A percentile compares a stretch with the other conserved stretches of the same genome.
These are phyloP conservation scores for Zenarchopterus dispar DNA, from an alignment of 2,797 vertebrate species.

Conservation along the genomic window DNA sequence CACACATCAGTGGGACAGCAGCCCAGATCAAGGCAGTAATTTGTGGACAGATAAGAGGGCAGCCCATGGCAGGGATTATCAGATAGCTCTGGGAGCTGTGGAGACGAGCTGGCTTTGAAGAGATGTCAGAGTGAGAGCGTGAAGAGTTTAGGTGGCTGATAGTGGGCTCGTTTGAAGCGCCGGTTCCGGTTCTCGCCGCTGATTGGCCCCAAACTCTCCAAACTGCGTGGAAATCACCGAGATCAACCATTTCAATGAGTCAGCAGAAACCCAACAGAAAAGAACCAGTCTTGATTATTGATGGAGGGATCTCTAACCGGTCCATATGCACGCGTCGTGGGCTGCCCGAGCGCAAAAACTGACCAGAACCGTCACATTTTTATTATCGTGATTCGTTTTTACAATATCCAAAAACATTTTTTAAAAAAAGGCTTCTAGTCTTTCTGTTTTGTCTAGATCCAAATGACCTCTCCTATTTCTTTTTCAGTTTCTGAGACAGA, in stretches of 20 bases:
- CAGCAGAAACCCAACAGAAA: neutral
- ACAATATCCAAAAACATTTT: no score
- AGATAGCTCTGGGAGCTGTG: conserved; percentile 27
- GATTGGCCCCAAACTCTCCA: conserved; percentile 30
- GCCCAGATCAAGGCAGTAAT: conserved; percentile 1
- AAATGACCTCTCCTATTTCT: no score
- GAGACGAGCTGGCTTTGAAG: conserved; percentile 23
- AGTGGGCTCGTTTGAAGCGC: neutral
- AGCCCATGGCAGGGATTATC: conserved; percentile 34
- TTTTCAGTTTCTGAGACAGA: no score
- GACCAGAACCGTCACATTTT: no score
- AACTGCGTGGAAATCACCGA: conserved; percentile 14
- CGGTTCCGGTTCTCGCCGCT: conserved; percentile 20
- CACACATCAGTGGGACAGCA: neutral
- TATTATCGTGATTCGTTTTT: no score
- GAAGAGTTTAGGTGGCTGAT: conserved; percentile 6
- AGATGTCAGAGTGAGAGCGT: conserved; percentile 7
- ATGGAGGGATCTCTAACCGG: no score
- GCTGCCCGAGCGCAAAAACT: no score
- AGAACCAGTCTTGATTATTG: neutral
- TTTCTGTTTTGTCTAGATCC: no score
- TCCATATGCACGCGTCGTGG: no score
- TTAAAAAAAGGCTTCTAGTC: no score
- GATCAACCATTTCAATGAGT: conserved; percentile 36
- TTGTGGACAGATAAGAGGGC: conserved; percentile 7